Conservation (phyloP, 2,113 vertebrate genomes). For the Choloepus hoffmanni region DNA sequence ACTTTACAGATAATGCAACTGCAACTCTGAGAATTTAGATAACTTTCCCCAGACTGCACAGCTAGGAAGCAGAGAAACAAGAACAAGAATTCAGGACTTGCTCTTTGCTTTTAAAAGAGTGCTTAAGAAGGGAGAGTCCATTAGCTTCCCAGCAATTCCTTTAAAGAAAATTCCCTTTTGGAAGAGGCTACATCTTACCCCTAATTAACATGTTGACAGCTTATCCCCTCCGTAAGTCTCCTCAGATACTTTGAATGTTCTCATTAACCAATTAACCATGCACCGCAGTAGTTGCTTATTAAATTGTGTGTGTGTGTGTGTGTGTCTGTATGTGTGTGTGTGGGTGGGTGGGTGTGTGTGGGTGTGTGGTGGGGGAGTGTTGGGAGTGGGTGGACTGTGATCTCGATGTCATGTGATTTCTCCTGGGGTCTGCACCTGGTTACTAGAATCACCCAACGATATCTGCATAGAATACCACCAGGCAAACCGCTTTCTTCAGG, state of each 20-base stretch:
- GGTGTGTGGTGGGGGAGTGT: background rate
- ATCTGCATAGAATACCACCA: constrained; percentile 16
- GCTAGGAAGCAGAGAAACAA: constrained; percentile 42
- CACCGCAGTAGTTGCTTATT: background rate
- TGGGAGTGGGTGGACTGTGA: background rate
- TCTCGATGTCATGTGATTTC: background rate
- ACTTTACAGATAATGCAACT: constrained; percentile 58
- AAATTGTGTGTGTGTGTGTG: background rate
- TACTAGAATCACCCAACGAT: background rate
- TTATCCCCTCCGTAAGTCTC: background rate
- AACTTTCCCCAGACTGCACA: constrained; percentile 25
- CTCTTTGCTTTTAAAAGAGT: constrained; percentile 42
- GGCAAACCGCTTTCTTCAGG: background rate
- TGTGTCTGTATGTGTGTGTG: background rate
- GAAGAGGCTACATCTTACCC: background rate
- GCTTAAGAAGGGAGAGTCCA: background rate
- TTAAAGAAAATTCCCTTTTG: constrained; percentile 32
- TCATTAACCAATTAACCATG: background rate
- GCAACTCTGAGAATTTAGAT: constrained; percentile 32
- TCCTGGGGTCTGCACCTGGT: background rate
- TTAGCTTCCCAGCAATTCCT: background rate
- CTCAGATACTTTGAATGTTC: constrained; percentile 16
- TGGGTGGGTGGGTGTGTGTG: background rate
- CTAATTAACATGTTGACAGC: background rate
- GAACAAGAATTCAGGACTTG: background rate